These are phyloP conservation scores for Hymenochirus boettgeri DNA, from an alignment of 2,113 vertebrate genomes.

Conservation along the genomic window DNA sequence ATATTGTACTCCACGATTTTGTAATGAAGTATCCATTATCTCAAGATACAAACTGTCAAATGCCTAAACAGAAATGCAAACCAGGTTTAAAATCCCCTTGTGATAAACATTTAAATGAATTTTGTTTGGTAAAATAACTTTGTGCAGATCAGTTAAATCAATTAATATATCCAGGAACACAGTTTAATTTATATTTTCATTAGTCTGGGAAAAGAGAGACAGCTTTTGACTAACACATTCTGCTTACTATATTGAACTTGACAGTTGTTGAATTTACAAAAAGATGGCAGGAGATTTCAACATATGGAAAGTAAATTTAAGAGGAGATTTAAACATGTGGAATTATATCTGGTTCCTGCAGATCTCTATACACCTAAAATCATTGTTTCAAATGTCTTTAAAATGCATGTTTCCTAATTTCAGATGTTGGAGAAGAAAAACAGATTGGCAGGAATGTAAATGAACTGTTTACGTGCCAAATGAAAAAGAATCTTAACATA, in stretches of 20 bases:
- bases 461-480: too few relatives aligned
- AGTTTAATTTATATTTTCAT: neutral
- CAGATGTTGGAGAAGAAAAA: too few relatives aligned
- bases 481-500: too few relatives aligned
- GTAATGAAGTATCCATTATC: too few relatives aligned
- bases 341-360: slow-evolving; percentile 32
- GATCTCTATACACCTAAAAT: slow-evolving; percentile 7
- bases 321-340: slow-evolving; percentile 38
- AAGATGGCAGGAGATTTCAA: slow-evolving; percentile 17
- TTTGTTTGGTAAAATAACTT: too few relatives aligned
- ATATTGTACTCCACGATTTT: too few relatives aligned
- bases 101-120: too few relatives aligned
- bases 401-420: slow-evolving; percentile 5
- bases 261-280: slow-evolving; percentile 26
- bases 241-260: slow-evolving; percentile 4
- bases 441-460: too few relatives aligned
- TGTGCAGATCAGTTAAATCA: too few relatives aligned
- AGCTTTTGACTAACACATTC: neutral
- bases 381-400: slow-evolving; percentile 23
- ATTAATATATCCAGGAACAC: neutral
- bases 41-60: too few relatives aligned
- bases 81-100: too few relatives aligned
- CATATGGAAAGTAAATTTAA: slow-evolving; percentile 6
- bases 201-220: slow-evolving; percentile 1
- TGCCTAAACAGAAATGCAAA: too few relatives aligned